These are phyloP conservation scores for Acrocephalus kingi DNA, from an alignment of 2,113 vertebrate genomes.

Conservation along the genomic window DNA sequence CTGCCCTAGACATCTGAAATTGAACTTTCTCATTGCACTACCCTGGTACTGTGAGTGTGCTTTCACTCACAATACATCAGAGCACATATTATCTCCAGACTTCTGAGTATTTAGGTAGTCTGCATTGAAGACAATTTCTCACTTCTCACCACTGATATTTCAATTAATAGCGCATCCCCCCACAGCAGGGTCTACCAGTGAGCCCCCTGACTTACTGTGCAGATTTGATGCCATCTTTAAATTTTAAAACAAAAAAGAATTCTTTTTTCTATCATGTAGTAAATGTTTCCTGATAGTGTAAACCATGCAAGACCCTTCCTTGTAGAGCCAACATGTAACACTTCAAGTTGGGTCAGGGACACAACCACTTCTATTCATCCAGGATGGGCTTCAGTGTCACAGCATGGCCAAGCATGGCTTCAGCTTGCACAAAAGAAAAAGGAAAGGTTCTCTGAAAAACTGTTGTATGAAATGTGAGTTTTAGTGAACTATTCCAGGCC, in stretches of 20 bases:
- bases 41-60: background rate
- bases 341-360: background rate
- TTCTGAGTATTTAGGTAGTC: conserved; percentile 7
- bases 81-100: background rate
- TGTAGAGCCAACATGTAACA: background rate
- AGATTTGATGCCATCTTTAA: background rate
- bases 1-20: conserved; percentile 39
- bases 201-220: background rate
- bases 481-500: background rate
- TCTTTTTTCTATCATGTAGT: background rate
- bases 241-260: background rate
- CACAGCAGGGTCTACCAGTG: background rate
- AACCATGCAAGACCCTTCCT: background rate
- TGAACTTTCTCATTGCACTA: conserved; percentile 16
- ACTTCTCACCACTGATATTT: background rate
- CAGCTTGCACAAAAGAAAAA: background rate
- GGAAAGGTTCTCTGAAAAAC: background rate
- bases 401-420: background rate
- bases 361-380: background rate
- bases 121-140: background rate
- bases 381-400: background rate
- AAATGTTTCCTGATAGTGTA: background rate
- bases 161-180: background rate
- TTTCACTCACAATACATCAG: background rate
- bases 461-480: background rate